A percentile compares a stretch with the other conserved stretches of the same genome.
Conservation (phyloP, 2,113 vertebrate species). For the Sula dactylatra region DNA sequence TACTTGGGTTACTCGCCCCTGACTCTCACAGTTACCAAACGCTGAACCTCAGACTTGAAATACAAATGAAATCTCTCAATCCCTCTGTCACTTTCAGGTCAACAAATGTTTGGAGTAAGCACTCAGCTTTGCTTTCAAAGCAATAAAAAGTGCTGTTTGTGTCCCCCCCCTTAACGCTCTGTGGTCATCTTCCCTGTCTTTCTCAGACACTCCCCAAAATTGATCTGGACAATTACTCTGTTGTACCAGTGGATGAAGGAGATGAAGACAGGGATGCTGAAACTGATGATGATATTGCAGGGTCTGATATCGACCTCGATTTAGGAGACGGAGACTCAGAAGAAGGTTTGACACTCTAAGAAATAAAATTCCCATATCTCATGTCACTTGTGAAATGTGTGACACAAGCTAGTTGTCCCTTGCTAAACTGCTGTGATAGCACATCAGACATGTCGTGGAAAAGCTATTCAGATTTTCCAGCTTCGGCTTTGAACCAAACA, state of each 20-base stretch:
- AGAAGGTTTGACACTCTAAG: constrained; percentile 42
- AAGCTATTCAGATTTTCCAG: not conserved
- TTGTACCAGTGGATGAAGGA: constrained; percentile 85
- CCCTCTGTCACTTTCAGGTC: not conserved
- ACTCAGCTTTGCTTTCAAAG: not conserved
- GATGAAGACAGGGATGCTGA: constrained; percentile 88
- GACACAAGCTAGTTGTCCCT: not conserved
- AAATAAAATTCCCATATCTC: not conserved
- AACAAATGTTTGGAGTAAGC: not conserved
- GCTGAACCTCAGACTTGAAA: not conserved
- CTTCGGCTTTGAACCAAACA: not conserved
- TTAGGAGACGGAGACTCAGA: constrained; percentile 73
- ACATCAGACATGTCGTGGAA: not conserved
- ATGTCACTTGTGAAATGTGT: not conserved
- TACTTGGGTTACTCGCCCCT: not conserved
- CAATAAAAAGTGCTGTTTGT: not conserved
- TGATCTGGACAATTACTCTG: constrained; percentile 87
- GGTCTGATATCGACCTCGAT: constrained; percentile 86
- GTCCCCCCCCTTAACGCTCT: not conserved
- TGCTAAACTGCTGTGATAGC: not conserved
- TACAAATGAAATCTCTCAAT: not conserved
- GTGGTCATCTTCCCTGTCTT: not conserved
- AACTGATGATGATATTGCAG: constrained; percentile 77
- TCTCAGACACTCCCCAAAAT: constrained; percentile 84
- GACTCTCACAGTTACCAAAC: not conserved